Conservation (phyloP, 2,113 vertebrate species). For the Hemibagrus wyckioides region DNA sequence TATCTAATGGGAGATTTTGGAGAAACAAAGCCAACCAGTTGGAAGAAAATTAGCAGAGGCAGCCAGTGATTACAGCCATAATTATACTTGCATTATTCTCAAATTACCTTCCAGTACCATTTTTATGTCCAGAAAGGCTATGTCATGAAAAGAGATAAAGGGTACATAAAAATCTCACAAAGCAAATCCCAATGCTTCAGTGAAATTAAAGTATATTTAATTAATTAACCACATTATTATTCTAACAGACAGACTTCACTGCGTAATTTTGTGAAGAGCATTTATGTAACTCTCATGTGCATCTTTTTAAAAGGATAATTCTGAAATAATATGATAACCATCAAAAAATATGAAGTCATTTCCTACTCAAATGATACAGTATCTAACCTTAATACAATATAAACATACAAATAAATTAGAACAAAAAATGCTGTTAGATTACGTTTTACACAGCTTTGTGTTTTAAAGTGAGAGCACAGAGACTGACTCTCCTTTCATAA, state of each 20-base stretch:
- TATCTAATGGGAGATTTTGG: neutral
- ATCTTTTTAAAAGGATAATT: neutral
- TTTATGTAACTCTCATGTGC: neutral
- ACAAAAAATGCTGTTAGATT: neutral
- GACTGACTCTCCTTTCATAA: neutral
- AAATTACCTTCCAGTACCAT: neutral
- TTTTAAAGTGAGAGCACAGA: neutral
- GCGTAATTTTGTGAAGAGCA: neutral
- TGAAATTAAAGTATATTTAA: neutral
- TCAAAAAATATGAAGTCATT: neutral
- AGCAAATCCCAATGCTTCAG: neutral
- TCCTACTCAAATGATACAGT: neutral
- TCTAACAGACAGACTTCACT: neutral
- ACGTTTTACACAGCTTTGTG: constrained; percentile 19
- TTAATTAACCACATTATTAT: neutral
- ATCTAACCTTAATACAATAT: neutral
- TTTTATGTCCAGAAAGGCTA: neutral
- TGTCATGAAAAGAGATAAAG: neutral
- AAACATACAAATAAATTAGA: neutral
- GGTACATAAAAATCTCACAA: neutral
- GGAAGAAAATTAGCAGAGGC: neutral
- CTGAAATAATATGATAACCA: neutral
- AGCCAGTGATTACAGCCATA: neutral
- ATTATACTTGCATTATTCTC: neutral
- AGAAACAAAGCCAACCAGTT: neutral